A percentile compares a stretch with the other conserved stretches of the same genome.
Conservation (phyloP, 1,140 invertebrate genomes). For the Drosophila paulistorum region DNA sequence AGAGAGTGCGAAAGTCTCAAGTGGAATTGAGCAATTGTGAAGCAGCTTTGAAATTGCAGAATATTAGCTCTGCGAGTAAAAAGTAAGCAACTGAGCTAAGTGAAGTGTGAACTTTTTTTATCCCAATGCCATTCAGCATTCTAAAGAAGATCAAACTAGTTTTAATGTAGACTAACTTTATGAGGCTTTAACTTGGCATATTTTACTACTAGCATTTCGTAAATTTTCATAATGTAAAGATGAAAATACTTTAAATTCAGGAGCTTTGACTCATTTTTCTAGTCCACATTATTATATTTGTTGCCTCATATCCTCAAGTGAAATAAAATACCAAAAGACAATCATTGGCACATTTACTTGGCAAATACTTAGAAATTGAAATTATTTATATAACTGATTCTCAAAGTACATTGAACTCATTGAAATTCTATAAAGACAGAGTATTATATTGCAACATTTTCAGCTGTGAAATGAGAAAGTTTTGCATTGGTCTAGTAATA, state of each 20-base stretch:
- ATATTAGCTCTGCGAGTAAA: constrained; percentile 2
- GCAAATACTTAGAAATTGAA: not conserved
- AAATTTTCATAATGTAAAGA: too few species aligned
- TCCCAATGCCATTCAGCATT: too few species aligned
- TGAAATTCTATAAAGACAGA: not conserved
- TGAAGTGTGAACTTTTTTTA: too few species aligned
- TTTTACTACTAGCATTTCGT: too few species aligned
- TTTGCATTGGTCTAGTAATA: constrained; percentile 2
- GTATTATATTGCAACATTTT: not conserved
- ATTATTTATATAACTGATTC: too few species aligned
- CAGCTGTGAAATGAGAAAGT: not conserved
- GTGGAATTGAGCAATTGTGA: constrained; percentile 1
- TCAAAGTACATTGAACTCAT: not conserved
- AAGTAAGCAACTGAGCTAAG: not conserved
- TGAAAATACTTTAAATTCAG: too few species aligned
- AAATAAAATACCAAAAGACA: not conserved
- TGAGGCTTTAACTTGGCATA: too few species aligned
- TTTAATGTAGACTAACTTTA: too few species aligned
- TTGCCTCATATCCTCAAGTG: not conserved
- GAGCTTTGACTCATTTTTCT: too few species aligned
- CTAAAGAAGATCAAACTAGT: too few species aligned
- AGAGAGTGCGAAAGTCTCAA: constrained; percentile 5
- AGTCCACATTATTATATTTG: too few species aligned
- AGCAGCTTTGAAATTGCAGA: constrained; percentile 1
- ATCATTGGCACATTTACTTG: not conserved